Conservation (phyloP, 2,888 invertebrate species). For the Cremastinae sp. region DNA sequence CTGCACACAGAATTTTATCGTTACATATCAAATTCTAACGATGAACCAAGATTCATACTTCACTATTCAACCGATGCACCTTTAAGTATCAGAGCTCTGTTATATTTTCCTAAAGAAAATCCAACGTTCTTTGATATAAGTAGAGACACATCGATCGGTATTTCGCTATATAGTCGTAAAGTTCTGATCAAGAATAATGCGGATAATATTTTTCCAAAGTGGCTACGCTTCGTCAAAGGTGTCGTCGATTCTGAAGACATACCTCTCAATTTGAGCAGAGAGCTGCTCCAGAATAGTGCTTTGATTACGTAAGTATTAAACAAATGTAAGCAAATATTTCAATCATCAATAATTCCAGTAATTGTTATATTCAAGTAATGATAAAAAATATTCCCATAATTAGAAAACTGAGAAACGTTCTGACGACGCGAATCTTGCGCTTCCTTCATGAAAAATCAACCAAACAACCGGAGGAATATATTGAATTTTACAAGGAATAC, state of each 20-base stretch:
- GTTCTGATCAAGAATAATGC: conserved; percentile 95
- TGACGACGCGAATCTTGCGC: conserved; percentile 91
- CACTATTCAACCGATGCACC: conserved; percentile 98
- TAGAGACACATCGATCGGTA: conserved; percentile 91
- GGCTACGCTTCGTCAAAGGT: conserved; percentile 97
- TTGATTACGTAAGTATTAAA: conserved; percentile 87
- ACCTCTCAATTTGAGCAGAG: conserved; percentile 97
- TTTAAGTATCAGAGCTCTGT: conserved; percentile 92
- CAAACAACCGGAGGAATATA: conserved; percentile 91
- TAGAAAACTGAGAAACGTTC: conserved; percentile 91
- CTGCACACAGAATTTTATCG: conserved; percentile 97
- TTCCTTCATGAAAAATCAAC: conserved; percentile 92
- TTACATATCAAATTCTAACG: conserved; percentile 92
- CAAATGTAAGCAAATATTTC: neutral
- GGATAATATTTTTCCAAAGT: conserved; percentile 95
- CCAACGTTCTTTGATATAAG: conserved; percentile 95
- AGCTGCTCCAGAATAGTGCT: conserved; percentile 95
- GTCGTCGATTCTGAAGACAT: conserved; percentile 99
- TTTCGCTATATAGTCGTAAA: conserved; percentile 95
- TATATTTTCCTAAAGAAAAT: conserved; percentile 97
- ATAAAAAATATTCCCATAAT: conserved; percentile 10
- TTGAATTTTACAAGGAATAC: conserved; percentile 94
- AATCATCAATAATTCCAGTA: neutral
- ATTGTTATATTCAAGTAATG: neutral
- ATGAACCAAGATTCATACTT: conserved; percentile 92